Evolutionary conservation across 2,888 invertebrate species (phyloP), one percentile per base, ranked within the genome.

Genomic region (Alcis repandata): DNA sequence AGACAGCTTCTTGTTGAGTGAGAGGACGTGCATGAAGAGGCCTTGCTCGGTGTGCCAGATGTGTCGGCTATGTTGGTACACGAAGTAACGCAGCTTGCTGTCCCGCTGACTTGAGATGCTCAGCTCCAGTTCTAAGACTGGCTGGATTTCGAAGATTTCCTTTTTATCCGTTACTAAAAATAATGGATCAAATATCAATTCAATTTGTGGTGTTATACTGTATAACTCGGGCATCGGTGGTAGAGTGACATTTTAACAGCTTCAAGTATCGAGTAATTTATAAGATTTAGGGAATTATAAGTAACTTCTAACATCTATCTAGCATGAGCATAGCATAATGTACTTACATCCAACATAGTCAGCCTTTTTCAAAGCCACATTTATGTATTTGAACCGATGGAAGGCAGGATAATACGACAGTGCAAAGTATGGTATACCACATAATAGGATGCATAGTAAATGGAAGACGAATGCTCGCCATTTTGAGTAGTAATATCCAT

Each of bases 361-460:
- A 76, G 95, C 95, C 77, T 79, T 83, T 83, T 89, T 91, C 79
- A 95, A 90, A 77, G 94, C 89, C 87, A 94, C 94, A 88, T 90
- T 93, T 78, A 87, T 79, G 80, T 94, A 95, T 83, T 94, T 94
- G 65, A 92, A 85, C 66, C 91, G 84, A 78, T 92, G 93, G 82
- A 90, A 91, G 56, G 89, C 88, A n/a, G 95, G 94, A 86, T 93
- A 94, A 87, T 95, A 95, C 70, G 90, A 90, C 67, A 94, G 85
- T 65, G 94, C 82, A 74, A 95, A 90, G 79, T 94, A 94, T 46
- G 95, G 95, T 73, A 95, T 78, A 56, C 95, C 95, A 75, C 94
- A 86, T 73, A 94, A 84, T 72, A 93, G 75, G 68, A 94, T 80
- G 75, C 93, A 91, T 71, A 94, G 71, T 43, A 89, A 76, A 80